Base-by-base conservation (phyloP, 2,888 invertebrate species). In the Aphodius sticticus region DNA sequence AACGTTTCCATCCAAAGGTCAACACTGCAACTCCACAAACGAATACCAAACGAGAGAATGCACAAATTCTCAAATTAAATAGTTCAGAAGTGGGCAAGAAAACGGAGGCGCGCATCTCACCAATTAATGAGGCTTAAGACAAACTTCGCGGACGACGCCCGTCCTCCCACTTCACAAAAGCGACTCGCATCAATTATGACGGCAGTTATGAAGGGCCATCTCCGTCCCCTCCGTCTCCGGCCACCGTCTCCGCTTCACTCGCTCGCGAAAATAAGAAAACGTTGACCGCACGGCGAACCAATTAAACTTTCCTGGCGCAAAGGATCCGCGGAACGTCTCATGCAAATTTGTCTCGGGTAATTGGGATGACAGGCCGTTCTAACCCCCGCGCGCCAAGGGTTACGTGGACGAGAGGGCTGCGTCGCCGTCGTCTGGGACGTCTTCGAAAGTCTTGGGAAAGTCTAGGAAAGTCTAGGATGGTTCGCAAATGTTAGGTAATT, bases 111-210 rank as follows among this genome's bases (percentile, higher is more conserved):
- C 9, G 53, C 53, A 53, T 1, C 12, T 53, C 53, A 7, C 12
- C 53, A 53, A 53, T 53, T 53, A 53, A 53, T 53, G 12, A 53
- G 53, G 53, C 53, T 53, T 53, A 53, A 12, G 53, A 53, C 53
- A 53, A 53, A 53, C 9, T 53, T 53, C 53, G 53, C 53, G 53
- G 53, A 53, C 26, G 26, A 9, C 53, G 9, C 53, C 12, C 53
- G 9, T 53, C 53, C 53, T 53, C 53, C 76, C 69, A 76, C 76
- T 76, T 76, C 76, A 76, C 76, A 76, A 53, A 76, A 76, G 76
- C 76, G 76, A 69, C 76, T 38, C 53, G 53, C 53, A 53, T 53
- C 53, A 53, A 53, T 53, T 53, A 53, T 53, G 53, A 53, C 53
- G 53, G 53, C 53, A 53, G 53, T 53, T 53, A 53, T 53, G 53